These are phyloP conservation scores for Chloropsis hardwickii DNA, from an alignment of 2,113 vertebrate species.

Conservation along the genomic window DNA sequence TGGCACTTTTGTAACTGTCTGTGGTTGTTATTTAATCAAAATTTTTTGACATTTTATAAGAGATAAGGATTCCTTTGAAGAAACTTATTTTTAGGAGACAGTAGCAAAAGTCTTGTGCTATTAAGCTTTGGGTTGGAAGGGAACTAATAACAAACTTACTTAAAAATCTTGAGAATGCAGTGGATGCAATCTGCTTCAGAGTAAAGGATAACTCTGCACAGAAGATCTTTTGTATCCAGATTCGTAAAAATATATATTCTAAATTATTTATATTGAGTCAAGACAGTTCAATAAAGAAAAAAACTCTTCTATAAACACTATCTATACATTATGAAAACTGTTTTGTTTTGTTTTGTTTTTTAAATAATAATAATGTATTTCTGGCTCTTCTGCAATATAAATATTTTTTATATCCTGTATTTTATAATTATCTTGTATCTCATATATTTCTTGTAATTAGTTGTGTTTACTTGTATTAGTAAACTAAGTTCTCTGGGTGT, in stretches of 20 bases:
- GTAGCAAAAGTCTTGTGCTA: background rate
- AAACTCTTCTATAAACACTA: background rate
- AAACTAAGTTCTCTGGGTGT: background rate
- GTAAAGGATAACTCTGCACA: background rate
- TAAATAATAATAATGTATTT: background rate
- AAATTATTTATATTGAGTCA: background rate
- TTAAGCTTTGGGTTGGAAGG: background rate
- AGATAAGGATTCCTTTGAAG: background rate
- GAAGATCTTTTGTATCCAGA: background rate
- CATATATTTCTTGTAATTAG: background rate
- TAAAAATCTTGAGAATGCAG: background rate
- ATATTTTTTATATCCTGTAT: background rate
- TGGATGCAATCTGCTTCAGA: background rate
- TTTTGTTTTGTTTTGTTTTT: too few relatives aligned
- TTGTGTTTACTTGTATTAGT: background rate
- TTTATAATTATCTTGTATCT: too few relatives aligned
- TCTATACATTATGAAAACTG: background rate
- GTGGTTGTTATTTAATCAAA: background rate
- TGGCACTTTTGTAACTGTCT: background rate
- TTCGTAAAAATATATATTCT: background rate
- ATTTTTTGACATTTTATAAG: background rate
- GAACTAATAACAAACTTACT: background rate
- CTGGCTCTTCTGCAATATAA: background rate
- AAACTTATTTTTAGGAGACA: fast-evolving
- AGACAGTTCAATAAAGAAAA: background rate